Base-by-base conservation (phyloP, 2,888 invertebrate species). In the Pristionchus japonicus region DNA sequence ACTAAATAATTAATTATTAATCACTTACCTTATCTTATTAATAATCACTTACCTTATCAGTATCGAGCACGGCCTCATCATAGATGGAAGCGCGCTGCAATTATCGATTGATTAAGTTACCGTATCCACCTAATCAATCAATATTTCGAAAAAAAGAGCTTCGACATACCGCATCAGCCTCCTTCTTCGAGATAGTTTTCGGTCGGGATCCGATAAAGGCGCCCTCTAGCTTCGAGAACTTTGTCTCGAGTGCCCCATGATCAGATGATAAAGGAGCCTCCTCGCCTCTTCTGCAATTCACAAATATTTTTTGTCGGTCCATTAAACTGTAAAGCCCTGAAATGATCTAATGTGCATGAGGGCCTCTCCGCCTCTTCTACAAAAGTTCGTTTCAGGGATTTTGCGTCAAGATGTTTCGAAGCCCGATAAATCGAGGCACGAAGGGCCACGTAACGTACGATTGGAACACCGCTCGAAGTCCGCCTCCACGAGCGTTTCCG, bases 41-140 rank as follows among this genome's bases (percentile, higher is more conserved):
- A 64, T 34, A 23, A 57, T 23, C 3, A 57, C 17, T 3, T 3
- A 64, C 64, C 70, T 77, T 77, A 17, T 85, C 85, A 40, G 64
- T 85, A 27, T 85, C 85, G 17, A 85, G 64, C n/a, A 85, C 64
- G 4, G 85, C 85, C n/a, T 83, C 82, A 27, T 85, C 64, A 23
- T 85, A 85, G 23, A 83, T 17, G 9, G 85, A 31, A 40, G 85
- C 40, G 7, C 27, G 23, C 85, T 85, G 61, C 11, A 64, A 64
- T 6, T 17, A 80, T 27, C 17, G 7, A 34, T 37, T 70, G 52
- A 52, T 70, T 37, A 6, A 70, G 13, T 40, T 70, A 11, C 6
- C 43, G 43, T n/a, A n/a, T n/a, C n/a, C n/a, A n/a, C n/a, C n/a
- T n/a, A n/a, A n/a, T n/a, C n/a, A n/a, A n/a, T n/a, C n/a, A n/a